Base-by-base conservation (phyloP, 2,888 invertebrate genomes). In the Torymus auratus region DNA sequence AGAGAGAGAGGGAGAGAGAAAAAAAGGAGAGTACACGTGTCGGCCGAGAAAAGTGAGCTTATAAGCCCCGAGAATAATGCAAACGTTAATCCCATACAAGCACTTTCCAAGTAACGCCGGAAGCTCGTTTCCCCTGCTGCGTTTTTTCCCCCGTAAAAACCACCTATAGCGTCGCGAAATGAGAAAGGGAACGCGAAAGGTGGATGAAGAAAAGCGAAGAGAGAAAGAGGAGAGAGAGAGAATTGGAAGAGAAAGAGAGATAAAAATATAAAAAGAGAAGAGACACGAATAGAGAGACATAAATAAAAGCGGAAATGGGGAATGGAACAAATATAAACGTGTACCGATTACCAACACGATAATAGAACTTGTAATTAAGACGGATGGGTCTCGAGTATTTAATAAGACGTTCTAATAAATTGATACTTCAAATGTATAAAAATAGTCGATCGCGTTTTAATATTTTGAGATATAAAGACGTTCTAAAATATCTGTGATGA, bases 1-100 rank as follows among this genome's bases (percentile, higher is more conserved):
- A 50, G 15, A 23, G 17, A 65, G 15, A 68, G 15, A 23, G 17
- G 61, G 15, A 68, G 53, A 50, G 41, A 61, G 41, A 28, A 28
- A 55, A 17, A 41, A 69, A 62, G 0, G 71, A 68, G 67, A 52
- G 15, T n/a, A 15, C 53, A 56, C 23, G 80, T 41, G 60, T 74
- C 52, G 74, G 65, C 53, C 67, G 79, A 73, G 69, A 79, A 78
- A 78, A 71, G 73, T 60, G 80, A 81, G 75, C 75, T 81, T 74
- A 78, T 78, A 81, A 81, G 78, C 75, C 53, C 73, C 23, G 41
- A 78, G 78, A 83, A 83, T 78, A 83, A 80, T 81, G 72, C 80
- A 80, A 75, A 78, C 82, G 80, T 72, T 83, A 81, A 82, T 83
- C 78, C 78, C 69, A 17, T 78, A 80, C 71, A 78, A 78, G 82